These are phyloP conservation scores for Agrochola lota DNA, from an alignment of 2,888 invertebrate genomes.

Conservation along the genomic window DNA sequence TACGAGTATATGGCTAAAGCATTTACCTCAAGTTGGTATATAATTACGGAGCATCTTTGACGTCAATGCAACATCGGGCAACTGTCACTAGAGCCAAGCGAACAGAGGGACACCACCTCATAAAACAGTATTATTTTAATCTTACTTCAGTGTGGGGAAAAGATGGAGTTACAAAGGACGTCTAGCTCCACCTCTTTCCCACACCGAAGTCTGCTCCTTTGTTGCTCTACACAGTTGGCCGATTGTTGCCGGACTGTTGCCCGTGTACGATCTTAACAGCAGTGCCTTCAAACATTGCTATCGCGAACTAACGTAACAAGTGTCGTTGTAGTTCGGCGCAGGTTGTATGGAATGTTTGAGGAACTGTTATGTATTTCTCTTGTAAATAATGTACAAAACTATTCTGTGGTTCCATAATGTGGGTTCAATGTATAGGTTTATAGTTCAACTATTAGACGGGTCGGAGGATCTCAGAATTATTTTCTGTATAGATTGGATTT, in stretches of 20 bases:
- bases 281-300: slow-evolving; percentile 32
- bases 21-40: background rate
- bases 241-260: slow-evolving; percentile 15
- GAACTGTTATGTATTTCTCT: background rate
- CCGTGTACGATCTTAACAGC: background rate
- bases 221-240: background rate
- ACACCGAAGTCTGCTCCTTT: too few species aligned
- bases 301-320: slow-evolving; percentile 38
- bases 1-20: background rate
- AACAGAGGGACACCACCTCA: background rate
- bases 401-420: too few species aligned
- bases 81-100: background rate
- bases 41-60: background rate
- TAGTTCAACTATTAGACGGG: too few species aligned
- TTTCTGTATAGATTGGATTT: background rate
- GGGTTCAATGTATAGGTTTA: background rate
- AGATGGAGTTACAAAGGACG: background rate
- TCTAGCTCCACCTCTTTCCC: background rate
- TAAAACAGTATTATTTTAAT: background rate
- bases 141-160: background rate
- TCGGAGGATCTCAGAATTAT: background rate
- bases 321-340: slow-evolving; percentile 26
- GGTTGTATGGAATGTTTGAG: slow-evolving; percentile 21
- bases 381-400: background rate
- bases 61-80: background rate